phyloP scores from a whole-genome alignment of 2,797 vertebrate genomes.

The Aldrovandia affinis region DNA sequence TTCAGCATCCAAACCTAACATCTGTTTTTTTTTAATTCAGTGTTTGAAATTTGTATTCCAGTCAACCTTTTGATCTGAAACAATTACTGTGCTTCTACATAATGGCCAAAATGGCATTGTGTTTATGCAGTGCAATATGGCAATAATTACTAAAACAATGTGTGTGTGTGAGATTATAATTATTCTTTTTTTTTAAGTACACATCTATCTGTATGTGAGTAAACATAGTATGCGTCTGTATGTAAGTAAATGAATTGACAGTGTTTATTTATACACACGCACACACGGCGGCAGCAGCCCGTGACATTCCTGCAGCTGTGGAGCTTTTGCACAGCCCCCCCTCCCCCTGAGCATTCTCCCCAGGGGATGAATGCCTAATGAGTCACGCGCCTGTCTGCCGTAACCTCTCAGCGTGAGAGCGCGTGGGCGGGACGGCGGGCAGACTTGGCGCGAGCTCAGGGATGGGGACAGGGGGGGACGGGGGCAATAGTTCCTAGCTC shows the following conservation, averaged over 20 bases:
- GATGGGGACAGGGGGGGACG: conserved; percentile 62
- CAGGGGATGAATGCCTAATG: conserved; percentile 82
- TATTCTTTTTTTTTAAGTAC: background rate
- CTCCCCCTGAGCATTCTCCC: conserved; percentile 74
- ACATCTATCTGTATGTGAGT: background rate
- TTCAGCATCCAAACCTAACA: background rate
- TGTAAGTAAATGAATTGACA: background rate
- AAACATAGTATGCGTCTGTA: background rate
- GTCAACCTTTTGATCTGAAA: background rate
- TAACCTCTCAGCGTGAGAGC: conserved; percentile 72
- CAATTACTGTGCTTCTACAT: background rate
- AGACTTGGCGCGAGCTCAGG: conserved; percentile 53
- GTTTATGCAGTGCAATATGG: background rate
- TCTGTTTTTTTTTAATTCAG: background rate
- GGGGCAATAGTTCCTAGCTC: conserved; percentile 27
- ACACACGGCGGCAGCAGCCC: conserved; percentile 61
- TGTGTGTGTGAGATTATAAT: background rate
- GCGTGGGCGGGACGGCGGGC: conserved; percentile 50
- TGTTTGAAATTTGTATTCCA: background rate
- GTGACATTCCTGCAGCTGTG: conserved; percentile 83
- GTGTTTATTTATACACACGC: conserved; percentile 11
- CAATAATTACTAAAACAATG: background rate
- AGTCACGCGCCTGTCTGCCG: conserved; percentile 84
- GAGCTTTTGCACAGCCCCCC: conserved; percentile 60
- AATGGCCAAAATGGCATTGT: background rate